These are phyloP conservation scores for Clunio marinus DNA, from an alignment of 2,888 invertebrate genomes.

Conservation along the genomic window DNA sequence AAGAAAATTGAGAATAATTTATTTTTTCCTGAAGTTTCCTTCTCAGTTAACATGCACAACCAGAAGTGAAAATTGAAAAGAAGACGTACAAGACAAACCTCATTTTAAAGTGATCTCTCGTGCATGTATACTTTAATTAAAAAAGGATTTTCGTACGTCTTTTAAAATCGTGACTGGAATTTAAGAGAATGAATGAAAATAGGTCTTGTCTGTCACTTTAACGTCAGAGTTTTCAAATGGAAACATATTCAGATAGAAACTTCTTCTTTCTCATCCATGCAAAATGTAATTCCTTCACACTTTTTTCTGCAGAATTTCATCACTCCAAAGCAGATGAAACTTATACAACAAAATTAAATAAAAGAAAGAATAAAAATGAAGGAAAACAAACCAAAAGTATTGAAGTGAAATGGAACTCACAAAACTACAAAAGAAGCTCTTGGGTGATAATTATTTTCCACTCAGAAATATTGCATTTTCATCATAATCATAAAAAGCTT, in stretches of 20 bases:
- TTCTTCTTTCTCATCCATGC: no score
- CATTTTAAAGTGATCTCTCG: not conserved
- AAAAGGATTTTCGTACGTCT: not conserved
- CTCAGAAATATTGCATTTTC: no score
- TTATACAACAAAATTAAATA: not conserved
- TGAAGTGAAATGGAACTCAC: constrained; percentile 1
- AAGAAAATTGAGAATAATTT: no score
- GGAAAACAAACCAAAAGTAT: not conserved
- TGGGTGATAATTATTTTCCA: constrained; percentile 19
- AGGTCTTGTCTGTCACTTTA: no score
- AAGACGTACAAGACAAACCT: not conserved
- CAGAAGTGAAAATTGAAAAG: not conserved
- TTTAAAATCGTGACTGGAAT: not conserved
- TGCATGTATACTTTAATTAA: not conserved
- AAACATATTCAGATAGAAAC: no score
- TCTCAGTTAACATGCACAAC: no score
- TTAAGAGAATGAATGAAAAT: not conserved
- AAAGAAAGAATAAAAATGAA: not conserved
- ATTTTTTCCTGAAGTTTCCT: no score
- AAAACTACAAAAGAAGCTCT: not conserved
- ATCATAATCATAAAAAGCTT: not conserved
- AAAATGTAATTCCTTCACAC: not conserved
- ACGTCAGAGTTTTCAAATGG: not conserved
- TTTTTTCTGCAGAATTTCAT: not conserved
- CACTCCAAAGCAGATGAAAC: not conserved